Conservation (phyloP, 2,888 invertebrate species). For the Drosophila monieri region DNA sequence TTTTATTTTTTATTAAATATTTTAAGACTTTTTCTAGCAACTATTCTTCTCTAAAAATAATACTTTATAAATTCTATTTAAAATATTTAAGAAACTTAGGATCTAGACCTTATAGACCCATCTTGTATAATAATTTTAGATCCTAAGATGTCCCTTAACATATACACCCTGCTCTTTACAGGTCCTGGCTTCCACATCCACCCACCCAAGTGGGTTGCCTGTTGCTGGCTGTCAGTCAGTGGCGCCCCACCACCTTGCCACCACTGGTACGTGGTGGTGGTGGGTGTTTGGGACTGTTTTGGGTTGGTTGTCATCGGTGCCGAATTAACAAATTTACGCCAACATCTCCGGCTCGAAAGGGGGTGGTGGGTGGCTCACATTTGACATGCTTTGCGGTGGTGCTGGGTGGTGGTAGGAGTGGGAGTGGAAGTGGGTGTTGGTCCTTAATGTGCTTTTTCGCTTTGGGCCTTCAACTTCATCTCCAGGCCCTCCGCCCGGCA, state of each 20-base stretch:
- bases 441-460: slow-evolving; percentile 39
- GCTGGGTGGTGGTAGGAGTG: slow-evolving; percentile 19
- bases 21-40: too few species aligned
- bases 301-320: slow-evolving; percentile 75
- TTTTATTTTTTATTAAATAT: too few species aligned
- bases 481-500: slow-evolving; percentile 10
- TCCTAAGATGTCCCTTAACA: background rate
- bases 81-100: too few species aligned
- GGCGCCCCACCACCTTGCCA: slow-evolving; percentile 1
- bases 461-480: slow-evolving; percentile 23
- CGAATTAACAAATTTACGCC: slow-evolving; percentile 83
- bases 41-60: too few species aligned
- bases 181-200: slow-evolving; percentile 15
- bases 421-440: slow-evolving; percentile 28
- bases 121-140: too few species aligned
- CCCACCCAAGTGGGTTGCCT: slow-evolving; percentile 29
- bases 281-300: slow-evolving; percentile 30
- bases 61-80: too few species aligned
- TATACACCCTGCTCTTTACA: background rate
- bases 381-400: slow-evolving; percentile 67
- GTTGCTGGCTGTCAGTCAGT: slow-evolving; percentile 26
- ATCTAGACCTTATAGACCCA: too few species aligned
- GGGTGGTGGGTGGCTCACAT: slow-evolving; percentile 54
- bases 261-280: slow-evolving; percentile 52
- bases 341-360: slow-evolving; percentile 70